Base-by-base conservation (phyloP, 2,113 vertebrate species). In the Brachyhypopomus gauderio region DNA sequence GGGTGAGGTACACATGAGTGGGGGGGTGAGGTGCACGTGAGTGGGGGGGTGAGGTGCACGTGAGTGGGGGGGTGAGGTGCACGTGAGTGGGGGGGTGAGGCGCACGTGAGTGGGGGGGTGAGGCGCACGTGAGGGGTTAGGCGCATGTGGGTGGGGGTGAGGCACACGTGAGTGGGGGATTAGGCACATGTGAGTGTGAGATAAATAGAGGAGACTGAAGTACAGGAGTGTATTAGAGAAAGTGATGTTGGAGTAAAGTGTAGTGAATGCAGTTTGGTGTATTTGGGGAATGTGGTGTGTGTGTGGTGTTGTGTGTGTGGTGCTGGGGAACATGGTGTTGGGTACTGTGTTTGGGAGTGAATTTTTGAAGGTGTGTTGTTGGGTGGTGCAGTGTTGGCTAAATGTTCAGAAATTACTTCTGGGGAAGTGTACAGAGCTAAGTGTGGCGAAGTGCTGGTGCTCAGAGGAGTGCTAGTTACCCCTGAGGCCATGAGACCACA, bases 351-450 rank as follows among this genome's bases (percentile, higher is more conserved):
- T 1, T 30, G 30, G 30, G 30, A 30, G 30, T 30, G 2, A 30
- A 30, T 30, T 30, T 30, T 30, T 30, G 3, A 3, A 30, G 9
- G 41, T 11, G 6, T 45, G 9, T 0, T 45, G 41, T 11, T 45
- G 41, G 41, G 41, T 8, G 12, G 45, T 1, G 12, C 45, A 3
- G 45, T 52, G 45, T 52, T 52, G 45, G 45, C 8, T 52, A 52
- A 14, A 52, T 52, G 45, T 52, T 6, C 41, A 58, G 20, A 3
- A 19, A 4, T 12, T 19, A 58, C 16, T 7, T 58, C 16, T n/a
- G 14, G 56, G 56, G 56, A 19, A 58, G 64, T n/a, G 16, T 56
- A 59, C 73, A 48, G 78, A 73, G 59, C 17, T 59, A 59, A 38
- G 12, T 30, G 36, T 20, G 3, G 66, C 17, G 55, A 7, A 59